Evolutionary conservation across 2,888 invertebrate genomes (phyloP).

Genomic region (Rhamphomyia laevipes): DNA sequence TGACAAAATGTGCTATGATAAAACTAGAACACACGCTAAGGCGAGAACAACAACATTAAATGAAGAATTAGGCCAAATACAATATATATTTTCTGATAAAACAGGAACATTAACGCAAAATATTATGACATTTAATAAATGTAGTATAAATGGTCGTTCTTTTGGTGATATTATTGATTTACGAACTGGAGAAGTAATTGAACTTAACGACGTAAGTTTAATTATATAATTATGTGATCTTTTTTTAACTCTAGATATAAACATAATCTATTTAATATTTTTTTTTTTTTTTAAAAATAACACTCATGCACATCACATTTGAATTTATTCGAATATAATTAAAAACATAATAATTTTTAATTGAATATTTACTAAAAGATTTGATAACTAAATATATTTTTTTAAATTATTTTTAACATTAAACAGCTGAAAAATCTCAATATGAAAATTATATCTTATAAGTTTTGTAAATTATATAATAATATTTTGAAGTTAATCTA

Average conservation of each 20-base stretch:
- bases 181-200: constrained; percentile 74
- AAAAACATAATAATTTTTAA: too few species aligned
- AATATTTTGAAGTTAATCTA: too few species aligned
- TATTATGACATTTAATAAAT: constrained; percentile 99
- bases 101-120: constrained; percentile 99
- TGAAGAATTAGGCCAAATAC: constrained; percentile 97
- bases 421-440: too few species aligned
- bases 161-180: constrained; percentile 89
- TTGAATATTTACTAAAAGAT: too few species aligned
- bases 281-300: constrained; percentile 3
- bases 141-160: constrained; percentile 81
- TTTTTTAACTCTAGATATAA: constrained; percentile 6
- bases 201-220: constrained; percentile 68
- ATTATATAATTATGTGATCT: background rate
- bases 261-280: background rate
- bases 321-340: background rate
- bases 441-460: too few species aligned
- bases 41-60: constrained; percentile 96
- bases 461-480: too few species aligned
- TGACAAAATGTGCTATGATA: constrained; percentile 91
- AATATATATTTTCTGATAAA: constrained; percentile 99
- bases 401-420: too few species aligned
- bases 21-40: constrained; percentile 81
- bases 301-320: constrained; percentile 8
- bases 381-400: too few species aligned